Evolutionary conservation across 2,113 vertebrate species (phyloP), one percentile per base, ranked within the genome.

Genomic region (Cyanistes caeruleus): DNA sequence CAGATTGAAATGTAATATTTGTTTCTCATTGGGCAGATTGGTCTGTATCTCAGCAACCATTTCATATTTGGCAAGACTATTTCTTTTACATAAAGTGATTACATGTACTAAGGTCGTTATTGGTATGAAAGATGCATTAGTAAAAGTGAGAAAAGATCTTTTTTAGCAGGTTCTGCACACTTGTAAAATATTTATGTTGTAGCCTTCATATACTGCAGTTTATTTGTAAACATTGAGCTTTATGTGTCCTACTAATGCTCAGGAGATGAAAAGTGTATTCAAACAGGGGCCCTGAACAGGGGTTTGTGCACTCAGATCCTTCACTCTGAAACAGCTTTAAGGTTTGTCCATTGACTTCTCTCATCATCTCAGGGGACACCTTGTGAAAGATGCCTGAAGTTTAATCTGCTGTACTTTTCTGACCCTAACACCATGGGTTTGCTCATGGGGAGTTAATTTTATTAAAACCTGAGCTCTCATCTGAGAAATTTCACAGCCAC

Each of bases 1-100:
- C 88, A 90, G 79, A 88, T 60, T 95, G 75, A 92, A 94, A 93
- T 78, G 24, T 49, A 86, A 5, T 87, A 85, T 80, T 96, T 94
- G 60, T 94, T 90, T 84, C 84, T 86, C 13, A 4, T 43, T 85
- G 72, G 75, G 44, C 41, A 93, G 72, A 90, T 55, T 2, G 1
- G 59, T 27, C 79, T 4, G 82, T 95, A 90, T 95, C 95, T 95
- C 90, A 95, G 92, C 92, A 94, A 95, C 75, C 11, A 1, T 56
- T 75, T 70, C 17, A 0, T 90, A 52, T 75, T 91, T 96, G 90
- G 82, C 83, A 90, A 90, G 75, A 75, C 68, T 86, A 60, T 51
- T 67, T 18, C 22, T 90, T 93, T 80, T 37, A 28, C 35, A 46
- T 56, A 52, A 82, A 89, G 58, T 60, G 31, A n/a, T 72, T 90